phyloP scores from a whole-genome alignment of 1,140 invertebrate genomes.

The Calephelis virginiensis region DNA sequence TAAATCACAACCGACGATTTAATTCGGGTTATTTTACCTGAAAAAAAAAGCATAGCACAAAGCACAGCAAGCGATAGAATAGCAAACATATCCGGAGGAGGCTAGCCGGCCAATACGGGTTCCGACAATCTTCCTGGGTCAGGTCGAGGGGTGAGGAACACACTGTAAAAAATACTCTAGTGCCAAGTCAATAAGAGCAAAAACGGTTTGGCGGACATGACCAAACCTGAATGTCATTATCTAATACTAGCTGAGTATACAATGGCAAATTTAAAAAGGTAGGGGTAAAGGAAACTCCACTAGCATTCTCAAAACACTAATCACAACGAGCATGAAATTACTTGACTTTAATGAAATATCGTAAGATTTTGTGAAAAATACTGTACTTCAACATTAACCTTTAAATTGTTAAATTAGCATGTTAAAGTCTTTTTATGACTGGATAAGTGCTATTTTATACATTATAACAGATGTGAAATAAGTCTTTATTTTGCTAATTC shows the following conservation, averaged over 20 bases:
- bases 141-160: conserved; percentile 72
- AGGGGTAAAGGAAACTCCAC: conserved; percentile 54
- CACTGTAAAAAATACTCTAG: conserved; percentile 79
- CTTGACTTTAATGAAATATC: conserved; percentile 25
- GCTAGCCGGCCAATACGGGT: conserved; percentile 70
- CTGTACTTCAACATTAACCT: too few species aligned
- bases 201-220: conserved; percentile 51
- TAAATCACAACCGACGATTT: conserved; percentile 4
- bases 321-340: conserved; percentile 71
- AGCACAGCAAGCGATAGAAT: conserved; percentile 59
- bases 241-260: conserved; percentile 12
- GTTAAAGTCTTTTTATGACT: too few species aligned
- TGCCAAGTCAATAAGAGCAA: conserved; percentile 72
- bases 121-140: conserved; percentile 62
- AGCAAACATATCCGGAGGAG: conserved; percentile 62
- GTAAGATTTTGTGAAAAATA: not conserved
- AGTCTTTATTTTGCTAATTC: too few species aligned
- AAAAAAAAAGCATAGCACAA: conserved; percentile 60
- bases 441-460: too few species aligned
- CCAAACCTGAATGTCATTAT: conserved; percentile 18
- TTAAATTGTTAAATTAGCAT: too few species aligned
- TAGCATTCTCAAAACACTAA: conserved; percentile 75
- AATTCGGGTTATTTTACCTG: conserved; percentile 32
- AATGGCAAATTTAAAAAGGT: conserved; percentile 11
- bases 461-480: too few species aligned